Evolutionary conservation across 2,888 invertebrate genomes (phyloP).

Genomic region (Andrena chrysosceles): DNA sequence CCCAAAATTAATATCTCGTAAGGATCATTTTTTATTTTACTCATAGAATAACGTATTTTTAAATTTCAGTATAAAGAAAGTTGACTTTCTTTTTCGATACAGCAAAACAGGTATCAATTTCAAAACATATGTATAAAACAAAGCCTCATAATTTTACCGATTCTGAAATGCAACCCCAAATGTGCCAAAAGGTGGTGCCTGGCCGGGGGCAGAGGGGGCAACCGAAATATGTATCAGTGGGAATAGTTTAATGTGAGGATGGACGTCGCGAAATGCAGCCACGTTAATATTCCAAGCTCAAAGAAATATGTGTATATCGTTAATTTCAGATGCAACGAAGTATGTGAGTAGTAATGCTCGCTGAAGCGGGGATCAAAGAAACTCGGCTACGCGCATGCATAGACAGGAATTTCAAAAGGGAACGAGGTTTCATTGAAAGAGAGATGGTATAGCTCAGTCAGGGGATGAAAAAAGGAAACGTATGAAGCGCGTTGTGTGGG

Average conservation of each 20-base stretch:
- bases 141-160: too few relatives aligned
- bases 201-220: too few relatives aligned
- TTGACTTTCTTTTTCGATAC: too few relatives aligned
- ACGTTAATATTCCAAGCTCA: conserved; percentile 55
- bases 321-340: conserved; percentile 62
- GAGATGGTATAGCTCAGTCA: conserved; percentile 13
- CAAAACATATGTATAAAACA: too few relatives aligned
- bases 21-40: too few relatives aligned
- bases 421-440: conserved; percentile 57
- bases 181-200: neutral
- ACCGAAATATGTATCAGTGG: conserved; percentile 31
- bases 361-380: conserved; percentile 63
- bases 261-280: conserved; percentile 39
- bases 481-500: neutral
- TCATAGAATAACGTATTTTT: too few relatives aligned
- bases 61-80: too few relatives aligned
- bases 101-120: too few relatives aligned
- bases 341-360: conserved; percentile 59
- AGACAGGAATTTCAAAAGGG: conserved; percentile 59
- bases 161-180: neutral
- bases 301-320: conserved; percentile 64
- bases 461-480: conserved; percentile 6
- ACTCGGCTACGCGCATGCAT: conserved; percentile 40
- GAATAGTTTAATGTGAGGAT: conserved; percentile 44
- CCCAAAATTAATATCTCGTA: too few relatives aligned